phyloP scores from a whole-genome alignment of 2,113 vertebrate genomes.

The Triplophysa rosa region DNA sequence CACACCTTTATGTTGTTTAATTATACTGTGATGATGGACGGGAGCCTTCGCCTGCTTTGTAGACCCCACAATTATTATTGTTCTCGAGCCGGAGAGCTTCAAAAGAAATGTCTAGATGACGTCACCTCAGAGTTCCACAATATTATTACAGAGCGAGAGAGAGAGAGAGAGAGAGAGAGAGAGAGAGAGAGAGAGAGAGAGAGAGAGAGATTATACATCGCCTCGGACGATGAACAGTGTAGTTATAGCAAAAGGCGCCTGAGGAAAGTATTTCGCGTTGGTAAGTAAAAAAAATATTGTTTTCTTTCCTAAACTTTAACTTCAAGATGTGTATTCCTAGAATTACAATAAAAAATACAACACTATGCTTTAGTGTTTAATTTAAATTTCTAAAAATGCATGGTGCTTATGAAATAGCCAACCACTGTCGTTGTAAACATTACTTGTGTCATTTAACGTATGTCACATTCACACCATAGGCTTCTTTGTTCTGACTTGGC shows the following conservation, averaged over 20 bases:
- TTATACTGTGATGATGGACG: constrained; percentile 27
- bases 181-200: constrained; percentile 33
- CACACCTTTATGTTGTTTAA: constrained; percentile 18
- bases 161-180: constrained; percentile 29
- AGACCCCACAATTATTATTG: constrained; percentile 35
- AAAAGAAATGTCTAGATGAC: constrained; percentile 67
- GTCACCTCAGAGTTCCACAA: constrained; percentile 53
- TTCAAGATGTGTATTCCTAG: too few relatives aligned
- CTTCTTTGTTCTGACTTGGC: not conserved
- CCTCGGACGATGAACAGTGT: constrained; percentile 30
- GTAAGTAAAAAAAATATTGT: constrained; percentile 33
- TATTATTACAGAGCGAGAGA: constrained; percentile 43
- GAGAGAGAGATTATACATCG: constrained; percentile 26
- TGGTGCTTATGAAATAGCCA: not conserved
- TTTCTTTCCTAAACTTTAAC: not conserved
- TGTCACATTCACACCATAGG: not conserved
- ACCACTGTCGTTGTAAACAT: not conserved
- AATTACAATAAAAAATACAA: too few relatives aligned
- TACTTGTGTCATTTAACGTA: not conserved
- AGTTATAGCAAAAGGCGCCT: constrained; percentile 37
- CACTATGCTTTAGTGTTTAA: too few relatives aligned
- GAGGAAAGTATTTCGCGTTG: constrained; percentile 27
- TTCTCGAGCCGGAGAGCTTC: constrained; percentile 35
- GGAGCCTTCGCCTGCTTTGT: constrained; percentile 7
- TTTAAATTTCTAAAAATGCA: too few relatives aligned